Conservation (phyloP, 2,888 invertebrate genomes). For the Anarsia innoxiella region DNA sequence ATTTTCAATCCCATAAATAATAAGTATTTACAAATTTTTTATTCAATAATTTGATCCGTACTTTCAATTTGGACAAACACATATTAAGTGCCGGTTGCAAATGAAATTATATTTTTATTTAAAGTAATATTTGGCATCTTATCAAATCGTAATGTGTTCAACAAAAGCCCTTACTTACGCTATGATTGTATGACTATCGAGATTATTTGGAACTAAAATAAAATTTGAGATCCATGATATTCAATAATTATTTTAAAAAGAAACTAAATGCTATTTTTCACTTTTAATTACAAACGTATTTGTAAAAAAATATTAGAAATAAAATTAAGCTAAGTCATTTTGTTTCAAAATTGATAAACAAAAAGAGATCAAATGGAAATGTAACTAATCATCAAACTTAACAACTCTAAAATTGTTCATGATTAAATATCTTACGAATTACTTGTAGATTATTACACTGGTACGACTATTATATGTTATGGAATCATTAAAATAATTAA, state of each 20-base stretch:
- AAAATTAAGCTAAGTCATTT: too few species aligned
- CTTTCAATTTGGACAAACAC: too few species aligned
- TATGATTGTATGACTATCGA: constrained; percentile 61
- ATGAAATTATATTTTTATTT: constrained; percentile 32
- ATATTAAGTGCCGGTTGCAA: too few species aligned
- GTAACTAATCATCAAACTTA: constrained; percentile 58
- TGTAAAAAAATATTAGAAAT: too few species aligned
- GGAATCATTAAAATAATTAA: neutral
- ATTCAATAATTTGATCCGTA: too few species aligned
- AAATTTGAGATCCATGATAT: constrained; percentile 62
- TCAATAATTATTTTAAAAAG: constrained; percentile 30
- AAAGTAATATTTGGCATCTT: constrained; percentile 71
- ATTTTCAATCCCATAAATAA: too few species aligned
- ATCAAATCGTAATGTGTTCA: constrained; percentile 42
- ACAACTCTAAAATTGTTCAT: constrained; percentile 48
- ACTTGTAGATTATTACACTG: neutral
- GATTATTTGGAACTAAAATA: constrained; percentile 67
- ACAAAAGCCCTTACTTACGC: constrained; percentile 35
- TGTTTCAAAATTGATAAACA: constrained; percentile 60
- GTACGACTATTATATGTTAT: neutral
- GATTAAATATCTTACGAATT: constrained; percentile 18
- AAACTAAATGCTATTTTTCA: constrained; percentile 37
- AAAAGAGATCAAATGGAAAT: constrained; percentile 69
- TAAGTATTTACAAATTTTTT: too few species aligned
- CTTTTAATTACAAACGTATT: constrained; percentile 18